Conservation (phyloP, 2,888 invertebrate species). For the Dendrolimus houi region DNA sequence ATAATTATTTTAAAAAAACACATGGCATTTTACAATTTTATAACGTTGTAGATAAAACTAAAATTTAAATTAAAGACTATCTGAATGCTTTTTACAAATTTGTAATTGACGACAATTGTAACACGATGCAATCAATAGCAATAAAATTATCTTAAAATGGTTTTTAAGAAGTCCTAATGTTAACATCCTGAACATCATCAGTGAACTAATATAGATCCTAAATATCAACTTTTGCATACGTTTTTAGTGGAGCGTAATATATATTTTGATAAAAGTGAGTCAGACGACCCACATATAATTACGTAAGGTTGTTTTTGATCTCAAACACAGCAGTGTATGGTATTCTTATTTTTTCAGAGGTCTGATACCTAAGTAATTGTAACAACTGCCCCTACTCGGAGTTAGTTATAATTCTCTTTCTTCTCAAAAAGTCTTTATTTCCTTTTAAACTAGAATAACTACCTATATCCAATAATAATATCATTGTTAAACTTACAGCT, state of each 20-base stretch:
- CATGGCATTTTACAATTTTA: neutral
- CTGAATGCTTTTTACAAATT: constrained; percentile 1
- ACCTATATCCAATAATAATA: too few relatives aligned
- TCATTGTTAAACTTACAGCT: too few relatives aligned
- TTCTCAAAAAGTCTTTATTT: too few relatives aligned
- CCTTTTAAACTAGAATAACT: too few relatives aligned
- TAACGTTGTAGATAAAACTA: too few relatives aligned
- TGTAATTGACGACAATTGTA: constrained; percentile 15
- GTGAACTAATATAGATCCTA: constrained; percentile 27
- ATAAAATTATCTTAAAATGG: constrained; percentile 18
- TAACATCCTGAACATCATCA: constrained; percentile 24
- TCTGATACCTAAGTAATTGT: too few relatives aligned
- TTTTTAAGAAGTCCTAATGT: constrained; percentile 15
- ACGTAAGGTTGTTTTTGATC: constrained; percentile 21
- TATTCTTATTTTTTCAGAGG: too few relatives aligned
- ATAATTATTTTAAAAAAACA: neutral
- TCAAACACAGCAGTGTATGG: constrained; percentile 5
- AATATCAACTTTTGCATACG: constrained; percentile 55
- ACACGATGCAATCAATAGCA: constrained; percentile 15
- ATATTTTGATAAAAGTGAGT: constrained; percentile 36
- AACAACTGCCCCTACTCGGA: too few relatives aligned
- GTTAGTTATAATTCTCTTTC: too few relatives aligned
- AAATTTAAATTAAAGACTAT: constrained; percentile 6
- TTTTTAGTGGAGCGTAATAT: constrained; percentile 33
- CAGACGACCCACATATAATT: constrained; percentile 32